phyloP scores from a whole-genome alignment of 2,113 vertebrate species.

The Alces alces region DNA sequence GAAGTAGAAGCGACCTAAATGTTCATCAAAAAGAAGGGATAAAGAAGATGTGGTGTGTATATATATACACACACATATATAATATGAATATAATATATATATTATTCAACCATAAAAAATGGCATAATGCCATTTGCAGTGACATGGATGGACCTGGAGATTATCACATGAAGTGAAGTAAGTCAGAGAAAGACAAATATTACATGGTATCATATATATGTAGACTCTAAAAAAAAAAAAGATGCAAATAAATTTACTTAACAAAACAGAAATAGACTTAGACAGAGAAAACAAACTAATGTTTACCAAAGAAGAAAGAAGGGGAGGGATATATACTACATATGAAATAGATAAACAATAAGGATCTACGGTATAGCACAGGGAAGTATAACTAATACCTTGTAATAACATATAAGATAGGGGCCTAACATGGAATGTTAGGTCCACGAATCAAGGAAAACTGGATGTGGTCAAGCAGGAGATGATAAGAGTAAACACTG shows the following conservation, averaged over 20 bases:
- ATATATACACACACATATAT: accelerated
- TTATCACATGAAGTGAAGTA: not conserved
- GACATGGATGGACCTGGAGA: not conserved
- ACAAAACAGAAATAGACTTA: not conserved
- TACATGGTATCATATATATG: not conserved
- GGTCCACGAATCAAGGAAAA: not conserved
- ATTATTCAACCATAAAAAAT: not conserved
- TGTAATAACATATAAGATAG: not conserved
- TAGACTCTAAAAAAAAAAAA: not conserved
- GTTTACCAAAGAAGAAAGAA: not conserved
- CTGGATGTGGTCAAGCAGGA: not conserved
- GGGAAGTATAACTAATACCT: not conserved
- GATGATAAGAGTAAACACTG: not conserved
- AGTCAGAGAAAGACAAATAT: not conserved
- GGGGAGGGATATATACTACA: not conserved
- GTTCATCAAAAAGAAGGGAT: not conserved
- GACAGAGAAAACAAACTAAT: not conserved
- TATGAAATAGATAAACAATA: not conserved
- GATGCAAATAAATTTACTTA: not conserved
- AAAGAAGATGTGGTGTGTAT: not conserved
- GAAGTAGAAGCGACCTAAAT: not conserved
- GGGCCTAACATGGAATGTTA: not conserved
- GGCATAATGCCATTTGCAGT: not conserved
- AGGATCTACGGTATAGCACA: not conserved
- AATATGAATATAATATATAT: not conserved